Evolutionary conservation across 2,113 vertebrate genomes (phyloP).

Genomic region (Macrotus californicus): DNA sequence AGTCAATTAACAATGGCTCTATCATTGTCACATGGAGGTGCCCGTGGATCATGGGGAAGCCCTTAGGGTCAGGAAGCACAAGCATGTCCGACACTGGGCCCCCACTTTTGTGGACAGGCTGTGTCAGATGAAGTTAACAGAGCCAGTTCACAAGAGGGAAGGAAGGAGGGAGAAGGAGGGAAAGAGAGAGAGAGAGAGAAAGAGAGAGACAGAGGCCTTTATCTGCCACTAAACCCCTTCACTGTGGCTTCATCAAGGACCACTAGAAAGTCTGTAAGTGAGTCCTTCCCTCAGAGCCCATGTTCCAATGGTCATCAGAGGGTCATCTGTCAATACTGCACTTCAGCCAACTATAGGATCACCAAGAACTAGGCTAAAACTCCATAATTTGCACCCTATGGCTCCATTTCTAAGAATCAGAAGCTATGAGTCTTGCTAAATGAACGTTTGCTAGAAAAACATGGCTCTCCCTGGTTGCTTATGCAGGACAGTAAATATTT

Average conservation of each 20-base stretch:
- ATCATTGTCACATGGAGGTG: background rate
- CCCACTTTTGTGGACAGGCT: background rate
- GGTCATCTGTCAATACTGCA: background rate
- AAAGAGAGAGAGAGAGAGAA: background rate
- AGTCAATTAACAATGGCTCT: slow-evolving; percentile 70
- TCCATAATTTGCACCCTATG: background rate
- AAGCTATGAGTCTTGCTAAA: background rate
- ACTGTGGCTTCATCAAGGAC: background rate
- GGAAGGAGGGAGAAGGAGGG: fast-evolving
- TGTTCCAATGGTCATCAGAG: background rate
- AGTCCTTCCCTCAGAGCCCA: background rate
- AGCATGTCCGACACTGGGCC: background rate
- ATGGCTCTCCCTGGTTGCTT: background rate
- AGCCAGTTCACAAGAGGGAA: background rate
- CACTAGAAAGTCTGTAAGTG: background rate
- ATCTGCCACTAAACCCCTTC: background rate
- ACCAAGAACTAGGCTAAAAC: background rate
- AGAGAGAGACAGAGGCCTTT: background rate
- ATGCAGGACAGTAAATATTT: background rate
- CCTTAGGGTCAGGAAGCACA: background rate
- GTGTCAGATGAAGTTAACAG: background rate
- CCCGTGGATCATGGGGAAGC: background rate
- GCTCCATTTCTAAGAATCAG: background rate
- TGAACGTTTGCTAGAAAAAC: background rate
- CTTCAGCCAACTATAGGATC: background rate